These are phyloP conservation scores for Drosophila barbarae DNA, from an alignment of 2,888 invertebrate genomes.

Conservation along the genomic window DNA sequence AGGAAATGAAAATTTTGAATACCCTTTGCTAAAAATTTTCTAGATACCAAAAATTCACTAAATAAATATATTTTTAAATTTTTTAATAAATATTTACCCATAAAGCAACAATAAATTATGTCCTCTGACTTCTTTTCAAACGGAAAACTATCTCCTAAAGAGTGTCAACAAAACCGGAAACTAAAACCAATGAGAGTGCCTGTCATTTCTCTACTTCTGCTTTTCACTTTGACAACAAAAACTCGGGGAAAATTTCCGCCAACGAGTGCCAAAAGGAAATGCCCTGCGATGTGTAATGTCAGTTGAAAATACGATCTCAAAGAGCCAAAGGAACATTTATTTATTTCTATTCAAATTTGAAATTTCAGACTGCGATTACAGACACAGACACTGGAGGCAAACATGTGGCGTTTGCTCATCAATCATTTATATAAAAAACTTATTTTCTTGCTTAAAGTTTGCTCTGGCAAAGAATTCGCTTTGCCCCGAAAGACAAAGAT, in stretches of 20 bases:
- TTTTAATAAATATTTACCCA: not conserved
- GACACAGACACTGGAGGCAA: conserved; percentile 14
- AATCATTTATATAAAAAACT: conserved; percentile 62
- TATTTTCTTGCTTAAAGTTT: conserved; percentile 66
- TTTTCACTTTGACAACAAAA: conserved; percentile 25
- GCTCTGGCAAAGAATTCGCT: conserved; percentile 22
- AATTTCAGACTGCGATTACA: conserved; percentile 27
- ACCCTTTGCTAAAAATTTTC: conserved; percentile 1
- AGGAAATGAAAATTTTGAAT: not conserved
- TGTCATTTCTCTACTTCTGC: conserved; percentile 5
- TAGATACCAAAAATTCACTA: not conserved
- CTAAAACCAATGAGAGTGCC: conserved; percentile 2
- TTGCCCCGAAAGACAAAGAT: conserved; percentile 60
- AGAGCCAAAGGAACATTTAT: conserved; percentile 8
- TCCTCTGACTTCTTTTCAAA: not conserved
- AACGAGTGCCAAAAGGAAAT: conserved; percentile 15
- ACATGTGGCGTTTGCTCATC: conserved; percentile 50
- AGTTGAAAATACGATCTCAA: conserved; percentile 12
- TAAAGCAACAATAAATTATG: not conserved
- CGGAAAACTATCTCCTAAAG: not conserved
- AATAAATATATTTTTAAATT: not conserved
- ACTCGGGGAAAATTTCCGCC: conserved; percentile 31
- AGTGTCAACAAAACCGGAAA: conserved; percentile 5
- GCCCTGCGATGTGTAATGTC: conserved; percentile 11
- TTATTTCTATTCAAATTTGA: conserved; percentile 38